Evolutionary conservation across 2,797 vertebrate genomes (phyloP).

Genomic region (Strix occidentalis): DNA sequence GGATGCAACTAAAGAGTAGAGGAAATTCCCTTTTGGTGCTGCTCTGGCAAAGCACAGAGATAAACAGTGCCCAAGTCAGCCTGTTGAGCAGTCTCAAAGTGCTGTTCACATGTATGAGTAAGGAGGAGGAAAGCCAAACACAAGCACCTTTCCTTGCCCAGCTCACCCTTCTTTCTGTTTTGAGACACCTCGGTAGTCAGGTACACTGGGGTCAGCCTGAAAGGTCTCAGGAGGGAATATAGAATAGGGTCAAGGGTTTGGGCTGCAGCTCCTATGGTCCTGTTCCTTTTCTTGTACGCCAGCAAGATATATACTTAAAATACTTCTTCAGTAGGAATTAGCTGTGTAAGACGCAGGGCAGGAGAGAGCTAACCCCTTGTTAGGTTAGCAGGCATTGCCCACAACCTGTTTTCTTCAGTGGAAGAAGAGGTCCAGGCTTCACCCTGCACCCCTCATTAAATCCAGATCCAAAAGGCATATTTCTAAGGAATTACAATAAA

Average conservation of each 20-base stretch:
- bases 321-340: neutral
- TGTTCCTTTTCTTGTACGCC: neutral
- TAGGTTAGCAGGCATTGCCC: neutral
- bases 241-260: neutral
- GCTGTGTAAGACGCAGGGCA: neutral
- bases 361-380: neutral
- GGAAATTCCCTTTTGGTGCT: neutral
- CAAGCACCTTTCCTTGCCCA: neutral
- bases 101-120: fast-evolving
- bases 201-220: neutral
- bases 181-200: neutral
- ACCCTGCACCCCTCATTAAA: neutral
- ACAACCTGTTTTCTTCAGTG: neutral
- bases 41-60: neutral
- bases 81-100: neutral
- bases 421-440: neutral
- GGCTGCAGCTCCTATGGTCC: neutral
- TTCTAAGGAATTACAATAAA: neutral
- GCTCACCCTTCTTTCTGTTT: neutral
- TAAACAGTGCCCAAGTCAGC: neutral
- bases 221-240: neutral
- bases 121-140: neutral
- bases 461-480: neutral
- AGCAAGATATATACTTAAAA: neutral
- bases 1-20: neutral